Evolutionary conservation across 1,140 invertebrate species (phyloP).

Genomic region (Halotydeus destructor): DNA sequence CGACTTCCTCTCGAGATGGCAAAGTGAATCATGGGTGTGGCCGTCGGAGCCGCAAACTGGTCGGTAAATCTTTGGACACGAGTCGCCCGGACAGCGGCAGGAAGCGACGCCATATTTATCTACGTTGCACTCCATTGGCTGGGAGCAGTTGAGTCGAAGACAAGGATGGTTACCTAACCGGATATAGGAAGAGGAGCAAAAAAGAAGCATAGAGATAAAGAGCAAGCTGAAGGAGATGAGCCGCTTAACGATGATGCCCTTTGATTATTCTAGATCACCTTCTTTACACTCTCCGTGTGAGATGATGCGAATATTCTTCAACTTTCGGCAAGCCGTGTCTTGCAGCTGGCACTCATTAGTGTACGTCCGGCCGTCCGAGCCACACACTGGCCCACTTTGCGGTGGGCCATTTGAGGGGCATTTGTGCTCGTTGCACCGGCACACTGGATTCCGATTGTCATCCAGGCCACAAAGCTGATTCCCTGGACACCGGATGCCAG

Average conservation of each 20-base stretch:
- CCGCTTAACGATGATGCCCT: neutral
- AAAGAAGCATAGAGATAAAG: too few species aligned
- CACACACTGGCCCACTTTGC: slow-evolving; percentile 58
- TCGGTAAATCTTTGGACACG: too few species aligned
- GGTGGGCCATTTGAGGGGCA: slow-evolving; percentile 51
- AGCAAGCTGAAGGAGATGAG: too few species aligned
- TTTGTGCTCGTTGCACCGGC: slow-evolving; percentile 51
- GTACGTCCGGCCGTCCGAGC: slow-evolving; percentile 58
- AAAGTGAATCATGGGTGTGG: too few species aligned
- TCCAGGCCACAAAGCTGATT: slow-evolving; percentile 60
- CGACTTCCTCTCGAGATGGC: too few species aligned
- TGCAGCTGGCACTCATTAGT: slow-evolving; percentile 56
- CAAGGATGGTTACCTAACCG: too few species aligned
- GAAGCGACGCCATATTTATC: too few species aligned
- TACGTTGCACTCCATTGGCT: too few species aligned
- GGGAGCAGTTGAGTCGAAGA: too few species aligned
- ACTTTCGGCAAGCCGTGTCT: slow-evolving; percentile 47
- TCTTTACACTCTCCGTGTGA: slow-evolving; percentile 54
- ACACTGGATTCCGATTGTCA: slow-evolving; percentile 44
- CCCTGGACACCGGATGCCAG: slow-evolving; percentile 44
- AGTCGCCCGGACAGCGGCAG: too few species aligned
- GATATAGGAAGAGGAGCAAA: too few species aligned
- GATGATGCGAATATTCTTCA: slow-evolving; percentile 39
- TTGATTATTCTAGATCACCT: neutral
- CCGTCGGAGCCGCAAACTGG: too few species aligned